Conservation (phyloP, 2,888 invertebrate genomes). For the Aromia moschata region DNA sequence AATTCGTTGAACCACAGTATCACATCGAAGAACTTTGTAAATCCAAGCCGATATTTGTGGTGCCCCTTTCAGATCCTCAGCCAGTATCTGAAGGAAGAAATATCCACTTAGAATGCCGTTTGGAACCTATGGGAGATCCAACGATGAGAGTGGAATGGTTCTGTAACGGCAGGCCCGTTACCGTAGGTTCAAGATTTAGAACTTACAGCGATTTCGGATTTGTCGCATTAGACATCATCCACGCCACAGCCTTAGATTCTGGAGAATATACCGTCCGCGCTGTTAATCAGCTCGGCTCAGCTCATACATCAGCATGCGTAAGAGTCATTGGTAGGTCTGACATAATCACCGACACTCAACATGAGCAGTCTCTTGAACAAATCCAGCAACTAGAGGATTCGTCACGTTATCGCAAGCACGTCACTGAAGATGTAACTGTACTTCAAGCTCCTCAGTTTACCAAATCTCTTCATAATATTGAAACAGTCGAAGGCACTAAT, state of each 20-base stretch:
- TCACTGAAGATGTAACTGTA: conserved; percentile 83
- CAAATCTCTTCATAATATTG: conserved; percentile 86
- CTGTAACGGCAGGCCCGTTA: conserved; percentile 89
- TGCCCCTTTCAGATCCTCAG: conserved; percentile 87
- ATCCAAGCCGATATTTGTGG: conserved; percentile 93
- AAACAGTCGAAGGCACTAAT: conserved; percentile 90
- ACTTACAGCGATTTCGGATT: conserved; percentile 98
- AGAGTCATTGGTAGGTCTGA: conserved; percentile 84
- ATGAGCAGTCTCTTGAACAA: conserved; percentile 91
- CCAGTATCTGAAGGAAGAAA: conserved; percentile 88
- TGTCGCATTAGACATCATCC: conserved; percentile 94
- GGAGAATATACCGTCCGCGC: conserved; percentile 96
- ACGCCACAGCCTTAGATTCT: conserved; percentile 92
- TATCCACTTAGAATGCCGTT: conserved; percentile 88
- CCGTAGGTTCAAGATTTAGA: conserved; percentile 90
- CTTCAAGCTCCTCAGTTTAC: conserved; percentile 90
- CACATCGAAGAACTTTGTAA: conserved; percentile 92
- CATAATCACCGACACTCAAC: conserved; percentile 88
- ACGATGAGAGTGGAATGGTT: conserved; percentile 97
- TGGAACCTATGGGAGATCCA: conserved; percentile 96
- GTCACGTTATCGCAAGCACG: conserved; percentile 74
- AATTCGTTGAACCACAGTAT: conserved; percentile 87
- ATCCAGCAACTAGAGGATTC: conserved; percentile 90
- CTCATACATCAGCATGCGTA: conserved; percentile 90
- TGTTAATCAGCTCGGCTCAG: conserved; percentile 91